These are phyloP conservation scores for Sphaeramia orbicularis DNA, from an alignment of 2,797 vertebrate species.

Conservation along the genomic window DNA sequence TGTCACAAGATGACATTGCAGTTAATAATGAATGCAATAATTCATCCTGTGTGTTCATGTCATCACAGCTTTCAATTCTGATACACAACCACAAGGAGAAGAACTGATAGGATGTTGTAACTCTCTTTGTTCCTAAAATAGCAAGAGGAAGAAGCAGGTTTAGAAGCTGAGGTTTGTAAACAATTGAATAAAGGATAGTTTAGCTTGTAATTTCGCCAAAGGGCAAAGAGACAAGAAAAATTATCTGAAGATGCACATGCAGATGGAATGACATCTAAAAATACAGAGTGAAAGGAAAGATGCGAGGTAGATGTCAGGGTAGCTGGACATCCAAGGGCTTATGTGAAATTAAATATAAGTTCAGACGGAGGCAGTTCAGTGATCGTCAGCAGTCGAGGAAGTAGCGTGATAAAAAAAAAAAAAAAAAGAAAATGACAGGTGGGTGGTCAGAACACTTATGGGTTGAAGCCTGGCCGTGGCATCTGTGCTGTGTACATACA, in stretches of 20 bases:
- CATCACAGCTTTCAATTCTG: slow-evolving; percentile 12
- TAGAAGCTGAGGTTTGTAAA: slow-evolving; percentile 27
- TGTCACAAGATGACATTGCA: slow-evolving; percentile 19
- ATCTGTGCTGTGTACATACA: slow-evolving; percentile 18
- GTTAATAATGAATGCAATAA: slow-evolving; percentile 23
- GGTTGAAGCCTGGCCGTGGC: slow-evolving; percentile 7
- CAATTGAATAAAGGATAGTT: slow-evolving; percentile 12
- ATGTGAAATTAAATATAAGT: too few relatives aligned
- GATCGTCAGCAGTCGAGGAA: too few relatives aligned
- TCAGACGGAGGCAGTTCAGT: too few relatives aligned
- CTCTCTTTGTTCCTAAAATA: slow-evolving; percentile 41
- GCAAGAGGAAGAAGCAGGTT: slow-evolving; percentile 25
- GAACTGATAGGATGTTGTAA: slow-evolving; percentile 17
- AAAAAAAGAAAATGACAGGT: not conserved
- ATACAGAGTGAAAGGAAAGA: not conserved
- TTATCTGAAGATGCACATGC: not conserved
- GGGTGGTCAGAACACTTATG: not conserved
- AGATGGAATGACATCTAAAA: not conserved
- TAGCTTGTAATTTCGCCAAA: slow-evolving; percentile 32
- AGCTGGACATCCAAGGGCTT: too few relatives aligned
- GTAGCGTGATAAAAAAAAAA: too few relatives aligned
- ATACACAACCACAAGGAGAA: slow-evolving; percentile 24
- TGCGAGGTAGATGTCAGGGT: too few relatives aligned
- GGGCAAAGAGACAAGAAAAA: slow-evolving; percentile 26
- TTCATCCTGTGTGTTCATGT: slow-evolving; percentile 22